Conservation (phyloP, 2,113 vertebrate genomes). For the Vombatus ursinus region DNA sequence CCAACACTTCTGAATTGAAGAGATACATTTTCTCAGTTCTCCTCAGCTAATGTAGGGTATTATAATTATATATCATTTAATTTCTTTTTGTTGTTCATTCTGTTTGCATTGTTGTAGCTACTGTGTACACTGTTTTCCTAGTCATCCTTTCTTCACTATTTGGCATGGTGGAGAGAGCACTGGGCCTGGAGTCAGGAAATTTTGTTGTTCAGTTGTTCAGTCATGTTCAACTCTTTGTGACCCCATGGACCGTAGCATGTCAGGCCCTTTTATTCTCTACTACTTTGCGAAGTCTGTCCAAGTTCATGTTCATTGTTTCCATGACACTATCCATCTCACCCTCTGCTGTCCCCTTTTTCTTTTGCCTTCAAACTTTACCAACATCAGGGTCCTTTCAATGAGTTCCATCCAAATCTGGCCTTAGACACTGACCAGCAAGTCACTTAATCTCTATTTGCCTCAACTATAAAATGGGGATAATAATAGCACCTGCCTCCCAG, state of each 20-base stretch:
- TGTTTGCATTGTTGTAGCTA: not conserved
- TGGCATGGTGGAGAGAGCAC: not conserved
- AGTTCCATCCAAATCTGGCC: not conserved
- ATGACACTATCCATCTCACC: too few relatives aligned
- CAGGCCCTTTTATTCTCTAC: too few relatives aligned
- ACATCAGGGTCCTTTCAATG: too few relatives aligned
- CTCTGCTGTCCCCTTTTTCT: too few relatives aligned
- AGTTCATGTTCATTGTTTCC: too few relatives aligned
- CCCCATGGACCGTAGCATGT: too few relatives aligned
- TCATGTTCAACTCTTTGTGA: too few relatives aligned
- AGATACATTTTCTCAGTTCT: not conserved
- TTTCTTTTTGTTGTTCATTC: not conserved
- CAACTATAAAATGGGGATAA: not conserved
- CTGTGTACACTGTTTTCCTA: not conserved
- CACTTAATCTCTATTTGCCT: not conserved
- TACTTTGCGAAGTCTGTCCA: too few relatives aligned
- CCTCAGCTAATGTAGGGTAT: not conserved
- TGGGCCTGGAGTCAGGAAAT: not conserved
- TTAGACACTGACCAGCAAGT: not conserved
- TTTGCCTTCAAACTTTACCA: too few relatives aligned
- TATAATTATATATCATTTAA: not conserved
- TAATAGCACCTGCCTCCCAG: not conserved
- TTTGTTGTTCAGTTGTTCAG: too few relatives aligned
- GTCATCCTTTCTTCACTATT: not conserved
- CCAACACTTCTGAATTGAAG: not conserved